Percentiles rank a stretch among this genome's conserved stretches.
phyloP scores from a whole-genome alignment of 92 coral and sea anemone species.

The Bergia puertoricense region DNA sequence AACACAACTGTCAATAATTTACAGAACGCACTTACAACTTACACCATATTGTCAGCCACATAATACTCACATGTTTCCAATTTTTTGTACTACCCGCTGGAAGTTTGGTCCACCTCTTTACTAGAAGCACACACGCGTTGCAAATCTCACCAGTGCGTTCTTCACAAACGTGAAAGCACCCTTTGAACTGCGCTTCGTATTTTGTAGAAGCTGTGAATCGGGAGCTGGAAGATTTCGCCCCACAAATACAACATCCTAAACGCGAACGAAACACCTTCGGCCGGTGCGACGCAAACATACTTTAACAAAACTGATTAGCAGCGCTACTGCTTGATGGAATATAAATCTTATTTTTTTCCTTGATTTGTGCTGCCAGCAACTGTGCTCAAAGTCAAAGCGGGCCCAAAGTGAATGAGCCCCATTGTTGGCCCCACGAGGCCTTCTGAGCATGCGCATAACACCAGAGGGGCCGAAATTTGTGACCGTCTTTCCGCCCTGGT shows the following conservation, averaged over 20 bases:
- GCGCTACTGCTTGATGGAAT: slow-evolving; percentile 21
- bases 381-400: slow-evolving; percentile 11
- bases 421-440: slow-evolving; percentile 46
- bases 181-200: slow-evolving; percentile 86
- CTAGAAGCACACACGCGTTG: slow-evolving; percentile 97
- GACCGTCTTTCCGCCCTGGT: slow-evolving; percentile 41
- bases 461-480: slow-evolving; percentile 49
- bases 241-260: slow-evolving; percentile 97
- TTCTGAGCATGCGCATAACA: slow-evolving; percentile 46
- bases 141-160: slow-evolving; percentile 94
- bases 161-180: slow-evolving; percentile 80
- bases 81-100: slow-evolving; percentile 85
- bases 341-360: background rate
- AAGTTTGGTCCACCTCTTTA: slow-evolving; percentile 94
- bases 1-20: slow-evolving; percentile 18
- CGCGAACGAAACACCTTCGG: slow-evolving; percentile 92
- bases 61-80: slow-evolving; percentile 93
- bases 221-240: slow-evolving; percentile 98
- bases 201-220: slow-evolving; percentile 93
- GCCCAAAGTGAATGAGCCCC: slow-evolving; percentile 35
- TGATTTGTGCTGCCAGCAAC: background rate
- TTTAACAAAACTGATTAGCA: background rate
- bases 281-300: slow-evolving; percentile 92
- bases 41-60: slow-evolving; percentile 3
- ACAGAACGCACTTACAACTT: background rate